phyloP scores from a whole-genome alignment of 2,797 vertebrate species.

The Silurus aristotelis region DNA sequence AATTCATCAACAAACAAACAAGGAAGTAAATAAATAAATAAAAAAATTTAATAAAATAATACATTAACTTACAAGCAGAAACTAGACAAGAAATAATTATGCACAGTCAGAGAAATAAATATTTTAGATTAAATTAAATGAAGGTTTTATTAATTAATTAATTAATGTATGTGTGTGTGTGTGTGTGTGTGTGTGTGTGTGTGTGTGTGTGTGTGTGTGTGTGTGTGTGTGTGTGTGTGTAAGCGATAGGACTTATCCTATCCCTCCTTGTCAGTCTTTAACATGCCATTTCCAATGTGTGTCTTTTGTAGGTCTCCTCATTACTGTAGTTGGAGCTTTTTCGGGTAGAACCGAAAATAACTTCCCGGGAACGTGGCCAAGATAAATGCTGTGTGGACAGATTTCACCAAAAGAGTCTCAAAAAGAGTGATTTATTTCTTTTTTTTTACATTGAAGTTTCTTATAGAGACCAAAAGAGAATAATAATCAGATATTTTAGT shows the following conservation, averaged over 20 bases:
- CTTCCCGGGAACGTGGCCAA: neutral
- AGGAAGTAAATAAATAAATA: too few species aligned
- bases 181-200: too few species aligned
- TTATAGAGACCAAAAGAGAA: neutral
- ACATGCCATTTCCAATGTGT: neutral
- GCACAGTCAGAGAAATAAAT: too few species aligned
- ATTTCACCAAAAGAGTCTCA: neutral
- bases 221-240: too few species aligned
- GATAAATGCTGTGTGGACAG: neutral
- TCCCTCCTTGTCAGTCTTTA: neutral
- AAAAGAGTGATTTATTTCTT: neutral
- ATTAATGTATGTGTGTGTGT: too few species aligned
- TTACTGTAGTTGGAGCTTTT: conserved; percentile 15
- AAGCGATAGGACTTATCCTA: too few species aligned
- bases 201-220: neutral
- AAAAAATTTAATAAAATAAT: too few species aligned
- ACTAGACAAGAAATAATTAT: too few species aligned
- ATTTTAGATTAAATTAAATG: too few species aligned
- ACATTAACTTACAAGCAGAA: too few species aligned
- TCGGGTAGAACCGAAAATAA: conserved; percentile 8
- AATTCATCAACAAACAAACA: too few species aligned
- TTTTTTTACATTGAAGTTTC: neutral
- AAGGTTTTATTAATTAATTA: too few species aligned
- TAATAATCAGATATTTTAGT: neutral
- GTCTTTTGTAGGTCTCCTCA: neutral